A percentile compares a stretch with the other conserved stretches of the same genome.
Evolutionary conservation across 2,113 vertebrate species (phyloP).

Genomic region (Cyanocitta stelleri): DNA sequence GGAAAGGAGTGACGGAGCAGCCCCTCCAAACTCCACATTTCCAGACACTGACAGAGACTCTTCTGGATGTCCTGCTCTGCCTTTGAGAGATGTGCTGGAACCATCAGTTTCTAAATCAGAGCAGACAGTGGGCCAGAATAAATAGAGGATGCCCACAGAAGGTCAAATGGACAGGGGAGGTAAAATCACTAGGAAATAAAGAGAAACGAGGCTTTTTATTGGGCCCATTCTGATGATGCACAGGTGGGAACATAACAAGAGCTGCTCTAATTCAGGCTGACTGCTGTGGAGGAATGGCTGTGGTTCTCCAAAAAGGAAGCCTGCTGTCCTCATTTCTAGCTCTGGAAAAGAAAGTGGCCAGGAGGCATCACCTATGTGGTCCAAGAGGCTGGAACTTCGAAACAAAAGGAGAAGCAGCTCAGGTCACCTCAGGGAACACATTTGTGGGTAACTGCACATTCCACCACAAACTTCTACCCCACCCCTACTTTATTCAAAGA

Average conservation of each 20-base stretch:
- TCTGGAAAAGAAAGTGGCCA: background rate
- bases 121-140: background rate
- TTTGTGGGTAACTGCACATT: background rate
- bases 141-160: background rate
- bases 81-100: background rate
- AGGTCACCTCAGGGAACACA: background rate
- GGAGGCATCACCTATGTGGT: background rate
- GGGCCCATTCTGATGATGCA: background rate
- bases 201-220: background rate
- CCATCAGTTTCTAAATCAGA: background rate
- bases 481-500: background rate
- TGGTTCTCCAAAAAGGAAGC: background rate
- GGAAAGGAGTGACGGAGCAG: background rate
- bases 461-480: background rate
- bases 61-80: background rate
- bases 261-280: background rate
- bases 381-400: background rate
- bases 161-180: background rate
- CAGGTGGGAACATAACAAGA: background rate
- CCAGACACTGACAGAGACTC: background rate
- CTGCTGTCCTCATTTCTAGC: background rate
- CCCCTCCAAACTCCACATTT: background rate
- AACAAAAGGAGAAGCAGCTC: background rate
- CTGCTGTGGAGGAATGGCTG: background rate
- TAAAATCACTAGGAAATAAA: constrained; percentile 12